Evolutionary conservation across 2,113 vertebrate species (phyloP).

Genomic region (Lutjanus erythropterus): DNA sequence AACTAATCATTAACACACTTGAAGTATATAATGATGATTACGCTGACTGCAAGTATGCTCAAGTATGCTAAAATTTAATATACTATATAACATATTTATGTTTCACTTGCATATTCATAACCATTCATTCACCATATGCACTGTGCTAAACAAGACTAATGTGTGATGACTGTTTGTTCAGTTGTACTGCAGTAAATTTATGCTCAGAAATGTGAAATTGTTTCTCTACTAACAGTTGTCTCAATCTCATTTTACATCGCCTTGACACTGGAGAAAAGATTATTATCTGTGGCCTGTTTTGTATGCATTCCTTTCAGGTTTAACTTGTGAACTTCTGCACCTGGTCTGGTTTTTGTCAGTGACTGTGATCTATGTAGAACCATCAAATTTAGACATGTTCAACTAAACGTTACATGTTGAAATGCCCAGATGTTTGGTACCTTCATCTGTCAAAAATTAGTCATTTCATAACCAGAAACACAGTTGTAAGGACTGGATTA

Average conservation of each 20-base stretch:
- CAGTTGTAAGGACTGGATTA: background rate
- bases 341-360: background rate
- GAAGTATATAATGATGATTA: too few species aligned
- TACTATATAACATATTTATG: too few species aligned
- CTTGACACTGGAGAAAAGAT: background rate
- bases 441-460: background rate
- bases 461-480: background rate
- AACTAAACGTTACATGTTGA: background rate
- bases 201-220: background rate
- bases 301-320: background rate
- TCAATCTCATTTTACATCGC: background rate
- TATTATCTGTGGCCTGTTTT: background rate
- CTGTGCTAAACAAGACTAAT: slow-evolving; percentile 2
- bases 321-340: background rate
- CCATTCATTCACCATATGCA: background rate
- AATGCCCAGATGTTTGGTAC: background rate
- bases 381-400: background rate
- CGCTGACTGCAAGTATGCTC: too few species aligned
- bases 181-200: background rate
- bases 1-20: too few species aligned
- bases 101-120: background rate
- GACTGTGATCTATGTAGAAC: background rate
- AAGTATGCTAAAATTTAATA: too few species aligned
- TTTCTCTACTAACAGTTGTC: background rate
- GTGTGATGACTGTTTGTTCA: background rate